Conservation (phyloP, 2,888 invertebrate genomes). For the Drosophila sordidula region DNA sequence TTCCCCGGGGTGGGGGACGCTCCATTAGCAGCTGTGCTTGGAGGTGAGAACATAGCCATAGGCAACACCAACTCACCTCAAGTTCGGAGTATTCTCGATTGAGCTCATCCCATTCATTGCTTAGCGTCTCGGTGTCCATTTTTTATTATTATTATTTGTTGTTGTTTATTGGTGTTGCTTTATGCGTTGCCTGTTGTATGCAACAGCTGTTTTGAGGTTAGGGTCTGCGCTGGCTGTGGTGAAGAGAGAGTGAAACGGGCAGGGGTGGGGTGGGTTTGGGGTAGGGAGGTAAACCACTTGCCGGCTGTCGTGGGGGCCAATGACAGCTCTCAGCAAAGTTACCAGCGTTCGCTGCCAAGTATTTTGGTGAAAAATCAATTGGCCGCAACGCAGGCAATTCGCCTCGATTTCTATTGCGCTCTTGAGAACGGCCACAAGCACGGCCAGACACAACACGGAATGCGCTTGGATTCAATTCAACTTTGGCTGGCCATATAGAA, state of each 20-base stretch:
- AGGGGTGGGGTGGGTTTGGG: background rate
- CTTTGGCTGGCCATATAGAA: conserved; percentile 3
- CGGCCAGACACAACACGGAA: conserved; percentile 27
- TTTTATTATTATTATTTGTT: conserved; percentile 20
- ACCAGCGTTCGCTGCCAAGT: conserved; percentile 7
- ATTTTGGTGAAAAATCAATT: conserved; percentile 63
- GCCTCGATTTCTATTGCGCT: conserved; percentile 23
- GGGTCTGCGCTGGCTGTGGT: conserved; percentile 19
- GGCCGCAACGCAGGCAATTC: conserved; percentile 24
- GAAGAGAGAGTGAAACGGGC: conserved; percentile 2
- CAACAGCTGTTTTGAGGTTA: conserved; percentile 75
- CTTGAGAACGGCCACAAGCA: background rate
- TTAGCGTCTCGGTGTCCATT: conserved; percentile 87
- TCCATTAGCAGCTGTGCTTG: conserved; percentile 48
- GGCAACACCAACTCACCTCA: conserved; percentile 88
- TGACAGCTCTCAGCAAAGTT: conserved; percentile 2
- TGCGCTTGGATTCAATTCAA: conserved; percentile 29
- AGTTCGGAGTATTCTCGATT: conserved; percentile 91
- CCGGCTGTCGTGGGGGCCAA: conserved; percentile 34
- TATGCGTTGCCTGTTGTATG: conserved; percentile 50
- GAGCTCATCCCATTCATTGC: conserved; percentile 92
- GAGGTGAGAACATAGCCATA: conserved; percentile 15
- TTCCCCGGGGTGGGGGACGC: conserved; percentile 1
- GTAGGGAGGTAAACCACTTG: conserved; percentile 26
- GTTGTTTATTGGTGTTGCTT: conserved; percentile 15